Base-by-base conservation (phyloP, 2,797 vertebrate species). In the Todus mexicanus region DNA sequence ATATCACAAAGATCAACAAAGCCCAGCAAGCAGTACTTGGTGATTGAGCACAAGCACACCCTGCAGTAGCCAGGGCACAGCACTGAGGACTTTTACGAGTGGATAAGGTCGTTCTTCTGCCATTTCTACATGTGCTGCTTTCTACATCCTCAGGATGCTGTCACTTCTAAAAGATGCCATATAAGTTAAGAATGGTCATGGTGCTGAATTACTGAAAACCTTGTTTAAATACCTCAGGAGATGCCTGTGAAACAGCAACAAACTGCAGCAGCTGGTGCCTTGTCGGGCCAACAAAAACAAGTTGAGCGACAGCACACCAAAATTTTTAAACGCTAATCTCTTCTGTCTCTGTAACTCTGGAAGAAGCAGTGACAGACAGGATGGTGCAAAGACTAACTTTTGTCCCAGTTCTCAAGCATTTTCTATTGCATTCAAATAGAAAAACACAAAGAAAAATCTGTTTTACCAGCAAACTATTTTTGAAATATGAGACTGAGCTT, bases 221-320 rank as follows among this genome's bases (percentile, higher is more conserved):
- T 83, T 43, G 23, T 56, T 87, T 66, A 64, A 94, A 51, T 50
- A 59, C 6, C 35, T 50, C 37, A 19, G 59, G 57, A 76, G 64
- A 57, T 12, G 53, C 48, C 75, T 71, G 86, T 40, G 72, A 79
- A 74, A 77, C 1, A 19, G 42, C 84, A 86, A 81, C 29, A 54
- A 79, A 19, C 20, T 54, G 68, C 84, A 90, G 92, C 81, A 93
- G 84, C 69, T 94, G 93, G 79, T 33, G 42, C 53, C 23, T 50
- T 23, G 22, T 69, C 69, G 16, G 87, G 89, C 92, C 95, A 96
- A 90, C 40, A 81, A 81, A 90, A 96, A 89, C 84, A 87, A 38
- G 35, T 27, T 5, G 60, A 90, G 70, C 57, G 88, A 88, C 38
- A 84, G 72, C 9, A 12, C 45, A 47, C 26, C 5, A 85, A 8